Conservation (phyloP, 2,888 invertebrate species). For the Torymus auratus region DNA sequence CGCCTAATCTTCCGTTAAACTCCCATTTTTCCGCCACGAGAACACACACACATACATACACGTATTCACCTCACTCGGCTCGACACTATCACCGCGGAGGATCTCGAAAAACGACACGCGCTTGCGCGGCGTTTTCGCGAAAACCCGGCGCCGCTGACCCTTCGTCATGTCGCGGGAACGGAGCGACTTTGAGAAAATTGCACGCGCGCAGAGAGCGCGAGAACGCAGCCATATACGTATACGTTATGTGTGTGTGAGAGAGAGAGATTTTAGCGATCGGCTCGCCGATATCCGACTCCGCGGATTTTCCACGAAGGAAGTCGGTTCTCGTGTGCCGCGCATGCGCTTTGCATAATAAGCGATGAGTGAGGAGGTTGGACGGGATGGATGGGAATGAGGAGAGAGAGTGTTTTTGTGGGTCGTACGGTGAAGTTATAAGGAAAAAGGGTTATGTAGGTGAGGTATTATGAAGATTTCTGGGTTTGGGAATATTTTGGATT, state of each 20-base stretch:
- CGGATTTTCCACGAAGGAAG: constrained; percentile 19
- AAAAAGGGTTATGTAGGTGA: too few relatives aligned
- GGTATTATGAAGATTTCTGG: too few relatives aligned
- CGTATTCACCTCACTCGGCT: too few relatives aligned
- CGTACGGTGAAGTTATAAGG: neutral
- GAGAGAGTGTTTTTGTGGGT: neutral
- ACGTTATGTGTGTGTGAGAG: too few relatives aligned
- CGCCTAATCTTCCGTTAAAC: constrained; percentile 6
- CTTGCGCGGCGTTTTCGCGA: constrained; percentile 13
- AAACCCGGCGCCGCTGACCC: constrained; percentile 20
- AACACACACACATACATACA: neutral
- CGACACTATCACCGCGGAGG: neutral
- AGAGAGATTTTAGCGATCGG: constrained; percentile 19
- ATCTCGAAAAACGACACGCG: constrained; percentile 30
- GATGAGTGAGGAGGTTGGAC: neutral
- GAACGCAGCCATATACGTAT: neutral
- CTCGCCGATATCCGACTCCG: constrained; percentile 19
- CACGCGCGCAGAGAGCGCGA: neutral
- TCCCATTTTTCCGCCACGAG: too few relatives aligned
- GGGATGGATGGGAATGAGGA: neutral
- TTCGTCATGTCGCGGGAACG: constrained; percentile 6
- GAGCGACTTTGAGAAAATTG: constrained; percentile 18
- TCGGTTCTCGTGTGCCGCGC: neutral
- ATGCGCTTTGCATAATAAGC: constrained; percentile 33
- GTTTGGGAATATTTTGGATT: too few relatives aligned